Evolutionary conservation across 2,888 invertebrate genomes (phyloP), one percentile per base, ranked within the genome.

Genomic region (Stenichneumon culpator): DNA sequence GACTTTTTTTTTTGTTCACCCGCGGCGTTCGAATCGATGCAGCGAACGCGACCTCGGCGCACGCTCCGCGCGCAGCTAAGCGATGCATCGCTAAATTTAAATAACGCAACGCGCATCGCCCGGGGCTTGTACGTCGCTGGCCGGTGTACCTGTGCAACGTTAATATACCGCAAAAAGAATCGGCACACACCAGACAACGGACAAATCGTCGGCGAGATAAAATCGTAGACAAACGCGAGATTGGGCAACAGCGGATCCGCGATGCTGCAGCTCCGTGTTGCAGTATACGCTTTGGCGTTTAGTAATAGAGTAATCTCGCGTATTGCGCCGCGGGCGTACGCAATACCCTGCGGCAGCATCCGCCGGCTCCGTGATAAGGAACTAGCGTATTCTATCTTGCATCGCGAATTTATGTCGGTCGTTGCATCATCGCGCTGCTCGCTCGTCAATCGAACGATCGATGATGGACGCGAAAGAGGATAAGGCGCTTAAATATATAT

Each of bases 161-260:
- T 39, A 3, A 78, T 54, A 54, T 22, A 28, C 25, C 25, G 73
- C 39, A 70, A 69, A 65, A 39, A 72, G 14, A 80, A 72, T 32
- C 32, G 16, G 44, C 36, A 79, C 47, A 70, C 72, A 65, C 60
- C 32, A 79, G 68, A 74, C 78, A 74, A 75, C 79, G 44, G 79
- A 82, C 85, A 82, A 82, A 85, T 85, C 57, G 79, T 75, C 32
- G 67, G 57, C 19, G 16, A 75, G 85, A 79, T 82, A 82, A 79
- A 67, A 82, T 85, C 82, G 52, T 75, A 72, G 75, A 82, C 82
- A 69, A 82, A 72, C 67, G 84, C 67, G 84, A 60, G 57, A 82
- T 85, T 85, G 28, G 72, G 82, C 75, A 85, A 85, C n/a, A 19
- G 39, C 19, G 50, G 78, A 84, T 84, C 79, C 44, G 44, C 44